Conservation (phyloP, 1,140 invertebrate genomes). For the Sinella curviseta region DNA sequence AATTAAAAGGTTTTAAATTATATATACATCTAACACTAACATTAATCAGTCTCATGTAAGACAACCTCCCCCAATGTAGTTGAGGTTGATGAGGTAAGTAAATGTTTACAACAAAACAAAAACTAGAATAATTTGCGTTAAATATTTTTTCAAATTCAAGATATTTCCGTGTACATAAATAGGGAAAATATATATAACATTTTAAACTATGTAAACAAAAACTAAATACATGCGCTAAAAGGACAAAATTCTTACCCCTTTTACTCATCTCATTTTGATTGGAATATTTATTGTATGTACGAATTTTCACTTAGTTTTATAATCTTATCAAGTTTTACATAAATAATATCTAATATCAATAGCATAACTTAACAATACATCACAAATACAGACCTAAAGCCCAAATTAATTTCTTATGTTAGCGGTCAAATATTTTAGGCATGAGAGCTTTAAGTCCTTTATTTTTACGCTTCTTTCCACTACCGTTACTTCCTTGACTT, state of each 20-base stretch:
- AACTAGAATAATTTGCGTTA: neutral
- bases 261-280: neutral
- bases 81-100: neutral
- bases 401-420: neutral
- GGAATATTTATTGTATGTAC: too few species aligned
- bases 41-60: neutral
- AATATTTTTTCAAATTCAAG: too few species aligned
- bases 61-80: neutral
- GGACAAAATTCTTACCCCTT: too few species aligned
- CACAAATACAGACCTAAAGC: neutral
- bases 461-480: conserved; percentile 29
- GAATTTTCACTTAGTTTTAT: too few species aligned
- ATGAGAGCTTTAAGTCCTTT: conserved; percentile 30
- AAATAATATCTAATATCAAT: neutral
- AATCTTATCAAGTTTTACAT: neutral
- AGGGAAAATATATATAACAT: neutral
- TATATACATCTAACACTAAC: neutral
- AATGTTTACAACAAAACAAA: neutral
- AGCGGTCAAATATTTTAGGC: conserved; percentile 37
- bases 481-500: conserved; percentile 21
- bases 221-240: neutral
- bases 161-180: too few species aligned
- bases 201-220: neutral
- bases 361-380: neutral
- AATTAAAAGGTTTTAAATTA: neutral